Conservation (phyloP, 1,140 invertebrate species). For the Zaprionus ornatus region DNA sequence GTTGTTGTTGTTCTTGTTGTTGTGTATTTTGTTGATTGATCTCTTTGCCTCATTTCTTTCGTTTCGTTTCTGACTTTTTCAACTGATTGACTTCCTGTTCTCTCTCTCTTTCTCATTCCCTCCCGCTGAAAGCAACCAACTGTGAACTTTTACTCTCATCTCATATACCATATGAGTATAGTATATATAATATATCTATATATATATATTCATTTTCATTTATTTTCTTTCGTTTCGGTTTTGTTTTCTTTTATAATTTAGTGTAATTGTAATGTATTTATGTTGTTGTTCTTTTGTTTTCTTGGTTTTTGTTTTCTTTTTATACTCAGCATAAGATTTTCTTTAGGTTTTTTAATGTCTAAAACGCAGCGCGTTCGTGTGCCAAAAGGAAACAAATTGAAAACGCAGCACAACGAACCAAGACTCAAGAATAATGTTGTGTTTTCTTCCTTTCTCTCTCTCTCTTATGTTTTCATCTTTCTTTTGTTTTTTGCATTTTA, state of each 20-base stretch:
- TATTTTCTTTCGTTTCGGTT: slow-evolving; percentile 43
- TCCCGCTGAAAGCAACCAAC: slow-evolving; percentile 42
- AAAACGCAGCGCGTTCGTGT: slow-evolving; percentile 42
- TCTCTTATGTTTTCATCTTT: slow-evolving; percentile 29
- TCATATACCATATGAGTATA: slow-evolving; percentile 27
- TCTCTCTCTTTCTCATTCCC: slow-evolving; percentile 16
- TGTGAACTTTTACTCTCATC: slow-evolving; percentile 48
- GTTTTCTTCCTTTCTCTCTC: neutral
- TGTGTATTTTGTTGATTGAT: slow-evolving; percentile 74
- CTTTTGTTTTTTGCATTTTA: slow-evolving; percentile 36
- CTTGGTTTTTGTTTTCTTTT: slow-evolving; percentile 39
- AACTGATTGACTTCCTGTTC: slow-evolving; percentile 23
- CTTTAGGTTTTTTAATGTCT: slow-evolving; percentile 62
- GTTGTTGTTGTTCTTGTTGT: slow-evolving; percentile 45
- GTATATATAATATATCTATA: slow-evolving; percentile 24
- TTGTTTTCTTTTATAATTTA: slow-evolving; percentile 54
- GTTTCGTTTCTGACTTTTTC: slow-evolving; percentile 43
- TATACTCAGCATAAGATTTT: slow-evolving; percentile 81
- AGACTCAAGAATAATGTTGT: slow-evolving; percentile 57
- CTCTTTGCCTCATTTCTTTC: slow-evolving; percentile 54
- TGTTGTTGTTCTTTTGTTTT: slow-evolving; percentile 51
- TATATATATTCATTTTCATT: slow-evolving; percentile 72
- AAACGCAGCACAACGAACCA: slow-evolving; percentile 67
- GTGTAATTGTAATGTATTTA: slow-evolving; percentile 67
- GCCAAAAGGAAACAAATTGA: slow-evolving; percentile 61